These are phyloP conservation scores for Drosophila punjabiensis DNA, from an alignment of 1,140 invertebrate genomes.

Conservation along the genomic window DNA sequence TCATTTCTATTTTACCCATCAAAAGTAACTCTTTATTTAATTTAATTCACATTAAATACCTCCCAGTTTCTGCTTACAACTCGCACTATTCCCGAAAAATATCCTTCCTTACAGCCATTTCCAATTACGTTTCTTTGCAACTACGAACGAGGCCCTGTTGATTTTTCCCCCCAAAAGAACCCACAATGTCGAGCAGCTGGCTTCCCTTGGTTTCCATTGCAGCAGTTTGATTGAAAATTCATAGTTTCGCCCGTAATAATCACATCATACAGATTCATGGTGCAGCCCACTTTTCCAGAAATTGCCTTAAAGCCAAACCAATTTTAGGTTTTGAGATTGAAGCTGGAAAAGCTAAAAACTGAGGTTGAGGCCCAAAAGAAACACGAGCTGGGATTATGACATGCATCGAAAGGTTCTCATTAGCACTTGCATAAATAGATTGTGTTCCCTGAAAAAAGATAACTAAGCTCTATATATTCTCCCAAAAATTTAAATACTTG, in stretches of 20 bases:
- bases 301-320: conserved; percentile 38
- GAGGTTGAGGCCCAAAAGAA: neutral
- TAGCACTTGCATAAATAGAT: conserved; percentile 46
- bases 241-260: conserved; percentile 34
- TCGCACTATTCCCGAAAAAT: neutral
- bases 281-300: neutral
- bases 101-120: neutral
- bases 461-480: neutral
- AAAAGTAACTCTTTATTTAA: neutral
- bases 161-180: neutral
- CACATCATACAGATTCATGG: conserved; percentile 32
- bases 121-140: conserved; percentile 1
- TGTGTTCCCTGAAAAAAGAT: too few relatives aligned
- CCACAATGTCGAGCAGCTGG: neutral
- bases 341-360: neutral
- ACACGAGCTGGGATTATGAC: conserved; percentile 12
- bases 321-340: conserved; percentile 29
- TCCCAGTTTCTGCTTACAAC: too few relatives aligned
- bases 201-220: neutral
- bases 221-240: conserved; percentile 42
- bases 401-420: conserved; percentile 66
- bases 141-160: neutral
- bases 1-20: neutral
- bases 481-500: conserved; percentile 41
- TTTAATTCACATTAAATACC: neutral